Percentiles rank a stretch among this genome's conserved stretches.
These are phyloP conservation scores for Nibea albiflora DNA, from an alignment of 2,113 vertebrate species.

Conservation along the genomic window DNA sequence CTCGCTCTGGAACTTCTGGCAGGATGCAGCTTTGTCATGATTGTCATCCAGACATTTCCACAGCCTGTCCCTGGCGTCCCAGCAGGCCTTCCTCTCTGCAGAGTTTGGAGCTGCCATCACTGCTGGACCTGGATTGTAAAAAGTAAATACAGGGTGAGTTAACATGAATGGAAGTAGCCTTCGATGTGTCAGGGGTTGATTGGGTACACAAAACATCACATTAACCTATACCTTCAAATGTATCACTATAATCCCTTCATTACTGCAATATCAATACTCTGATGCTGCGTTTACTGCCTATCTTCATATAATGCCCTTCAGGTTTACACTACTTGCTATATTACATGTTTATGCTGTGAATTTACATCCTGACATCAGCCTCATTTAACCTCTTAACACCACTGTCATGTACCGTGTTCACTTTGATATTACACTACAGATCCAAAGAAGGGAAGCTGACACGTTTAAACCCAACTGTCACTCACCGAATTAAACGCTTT, in stretches of 20 bases:
- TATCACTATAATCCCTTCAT: neutral
- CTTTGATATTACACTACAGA: neutral
- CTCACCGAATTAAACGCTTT: slow-evolving; percentile 12
- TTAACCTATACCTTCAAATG: neutral
- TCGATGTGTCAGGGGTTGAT: no score
- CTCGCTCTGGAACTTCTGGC: slow-evolving; percentile 80
- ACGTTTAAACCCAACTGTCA: neutral
- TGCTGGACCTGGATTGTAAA: neutral
- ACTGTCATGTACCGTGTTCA: neutral
- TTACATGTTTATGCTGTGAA: neutral
- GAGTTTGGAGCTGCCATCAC: slow-evolving; percentile 90
- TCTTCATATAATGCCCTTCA: neutral
- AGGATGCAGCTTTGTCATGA: slow-evolving; percentile 76
- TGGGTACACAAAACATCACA: neutral
- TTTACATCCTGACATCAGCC: neutral
- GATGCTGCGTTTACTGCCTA: neutral
- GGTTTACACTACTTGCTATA: neutral
- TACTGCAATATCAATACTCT: neutral
- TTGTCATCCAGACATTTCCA: slow-evolving; percentile 92
- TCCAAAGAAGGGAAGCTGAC: neutral
- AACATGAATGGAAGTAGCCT: neutral
- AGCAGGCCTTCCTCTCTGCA: slow-evolving; percentile 89
- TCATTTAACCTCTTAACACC: neutral
- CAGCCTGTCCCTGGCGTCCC: slow-evolving; percentile 89
- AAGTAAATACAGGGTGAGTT: neutral